Evolutionary conservation across 2,888 invertebrate genomes (phyloP), one percentile per base, ranked within the genome.

Genomic region (Pammene fasciana): DNA sequence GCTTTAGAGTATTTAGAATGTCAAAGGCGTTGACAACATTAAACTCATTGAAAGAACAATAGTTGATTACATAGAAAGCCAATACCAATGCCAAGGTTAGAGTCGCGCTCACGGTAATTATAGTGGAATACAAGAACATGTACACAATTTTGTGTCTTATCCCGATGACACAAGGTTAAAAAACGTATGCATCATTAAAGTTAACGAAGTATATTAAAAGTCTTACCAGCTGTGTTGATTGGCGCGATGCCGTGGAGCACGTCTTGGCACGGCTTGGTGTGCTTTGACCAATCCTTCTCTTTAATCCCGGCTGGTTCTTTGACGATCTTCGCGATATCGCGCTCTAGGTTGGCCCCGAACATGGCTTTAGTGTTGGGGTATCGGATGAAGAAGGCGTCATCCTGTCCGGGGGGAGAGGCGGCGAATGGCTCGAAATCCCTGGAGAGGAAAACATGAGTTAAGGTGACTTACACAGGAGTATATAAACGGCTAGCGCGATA

Each of bases 321-420:
- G 34, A 82, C 71, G 50, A 83, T 72, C 56, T 82, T 83, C 5
- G 85, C 76, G 14, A 81, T 65, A 11, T 85, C 85, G 45, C 82
- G 79, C 59, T 82, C 80, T 8, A 79, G 57, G 64, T 80, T 85
- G n/a, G 82, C 86, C 14, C 87, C 86, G 68, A 90, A 88, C 55
- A 92, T 71, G n/a, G 76, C 81, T 43, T 91, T 87, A 8, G 88
- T 80, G 77, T 86, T 93, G 13, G 94, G 94, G 82, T 96, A 96
- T 62, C 95, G 94, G 75, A 95, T 94, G 82, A 95, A 95, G 83
- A 96, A 96, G 64, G 94, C 95, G 79, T 96, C 96, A 84, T 96
- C 96, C 52, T 95, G 94, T 36, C 95, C 94, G 2, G 96, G 96
- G 18, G 96, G 96, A 16, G 96, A 96, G 75, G 82, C 82, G 41